phyloP scores from a whole-genome alignment of 1,140 invertebrate species.

The Dreissena polymorpha region DNA sequence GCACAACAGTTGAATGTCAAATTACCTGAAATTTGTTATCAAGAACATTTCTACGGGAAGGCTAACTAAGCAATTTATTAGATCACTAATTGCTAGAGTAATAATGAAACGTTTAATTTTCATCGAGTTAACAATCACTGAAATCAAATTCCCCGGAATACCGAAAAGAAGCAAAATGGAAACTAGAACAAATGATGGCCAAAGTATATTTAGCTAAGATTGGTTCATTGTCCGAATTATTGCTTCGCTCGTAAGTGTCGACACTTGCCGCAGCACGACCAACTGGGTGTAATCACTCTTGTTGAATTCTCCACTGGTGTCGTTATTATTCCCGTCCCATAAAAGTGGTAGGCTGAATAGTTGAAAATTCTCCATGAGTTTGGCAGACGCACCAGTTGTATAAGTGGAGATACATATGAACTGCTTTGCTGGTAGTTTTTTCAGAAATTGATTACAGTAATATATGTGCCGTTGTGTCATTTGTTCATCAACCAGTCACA shows the following conservation, averaged over 20 bases:
- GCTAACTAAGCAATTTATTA: constrained; percentile 37
- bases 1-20: constrained; percentile 43
- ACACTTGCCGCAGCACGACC: no score
- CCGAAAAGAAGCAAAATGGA: constrained; percentile 37
- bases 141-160: constrained; percentile 39
- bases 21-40: constrained; percentile 43
- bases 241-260: constrained; percentile 11
- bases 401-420: no score
- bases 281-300: no score
- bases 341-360: no score
- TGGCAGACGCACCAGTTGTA: no score
- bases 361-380: no score
- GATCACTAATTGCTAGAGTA: constrained; percentile 42
- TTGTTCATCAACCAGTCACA: no score
- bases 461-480: no score
- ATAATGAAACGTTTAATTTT: constrained; percentile 54
- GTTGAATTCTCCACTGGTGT: no score
- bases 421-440: no score
- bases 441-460: no score
- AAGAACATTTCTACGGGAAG: constrained; percentile 36
- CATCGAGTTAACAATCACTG: constrained; percentile 35
- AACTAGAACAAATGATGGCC: constrained; percentile 38
- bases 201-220: constrained; percentile 30
- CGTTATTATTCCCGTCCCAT: no score
- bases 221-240: constrained; percentile 27